phyloP scores from a whole-genome alignment of 2,113 vertebrate genomes.

The Meleagris gallopavo region DNA sequence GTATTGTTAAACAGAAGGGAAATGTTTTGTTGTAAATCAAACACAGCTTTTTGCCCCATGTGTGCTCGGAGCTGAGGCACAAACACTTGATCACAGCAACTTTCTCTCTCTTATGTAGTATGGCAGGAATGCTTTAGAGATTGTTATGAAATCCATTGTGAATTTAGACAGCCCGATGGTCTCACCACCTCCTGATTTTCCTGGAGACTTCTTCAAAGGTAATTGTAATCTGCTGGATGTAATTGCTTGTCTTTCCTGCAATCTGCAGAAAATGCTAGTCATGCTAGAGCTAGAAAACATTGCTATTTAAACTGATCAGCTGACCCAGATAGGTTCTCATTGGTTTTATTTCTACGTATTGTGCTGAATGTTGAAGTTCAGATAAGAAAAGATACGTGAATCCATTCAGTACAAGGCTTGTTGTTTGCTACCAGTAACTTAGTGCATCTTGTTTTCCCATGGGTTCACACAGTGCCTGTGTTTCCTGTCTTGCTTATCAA shows the following conservation, averaged over 20 bases:
- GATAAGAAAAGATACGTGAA: neutral
- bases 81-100: neutral
- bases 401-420: neutral
- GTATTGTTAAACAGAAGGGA: neutral
- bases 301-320: neutral
- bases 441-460: neutral
- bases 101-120: slow-evolving; percentile 80
- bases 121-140: slow-evolving; percentile 96
- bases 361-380: slow-evolving; percentile 4
- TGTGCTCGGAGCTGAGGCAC: neutral
- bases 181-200: slow-evolving; percentile 90
- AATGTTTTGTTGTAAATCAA: neutral
- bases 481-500: neutral
- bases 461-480: fast-evolving
- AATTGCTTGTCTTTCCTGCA: neutral
- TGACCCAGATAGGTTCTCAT: neutral
- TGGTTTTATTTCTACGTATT: fast-evolving
- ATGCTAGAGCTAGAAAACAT: neutral
- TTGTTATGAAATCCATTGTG: slow-evolving; percentile 99
- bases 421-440: neutral
- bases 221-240: neutral
- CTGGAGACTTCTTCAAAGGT: slow-evolving; percentile 99
- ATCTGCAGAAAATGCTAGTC: neutral
- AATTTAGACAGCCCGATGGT: slow-evolving; percentile 93
- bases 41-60: neutral